Evolutionary conservation across 2,797 vertebrate species (phyloP).

Genomic region (Intellagama lesueurii): DNA sequence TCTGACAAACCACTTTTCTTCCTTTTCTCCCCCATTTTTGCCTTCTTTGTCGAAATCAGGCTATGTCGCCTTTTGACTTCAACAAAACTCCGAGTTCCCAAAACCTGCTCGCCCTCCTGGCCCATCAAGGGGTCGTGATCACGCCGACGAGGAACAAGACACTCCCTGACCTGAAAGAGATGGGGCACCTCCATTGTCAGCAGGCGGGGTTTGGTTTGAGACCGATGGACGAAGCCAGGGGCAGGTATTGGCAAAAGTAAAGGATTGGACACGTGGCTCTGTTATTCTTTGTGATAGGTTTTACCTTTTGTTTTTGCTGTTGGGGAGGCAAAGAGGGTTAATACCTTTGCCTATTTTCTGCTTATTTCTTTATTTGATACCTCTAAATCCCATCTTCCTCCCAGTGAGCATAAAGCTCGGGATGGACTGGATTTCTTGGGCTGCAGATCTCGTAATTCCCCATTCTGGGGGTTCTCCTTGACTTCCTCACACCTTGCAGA

Average conservation of each 20-base stretch:
- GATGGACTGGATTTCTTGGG: no score
- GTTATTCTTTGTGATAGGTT: background rate
- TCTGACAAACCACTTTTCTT: background rate
- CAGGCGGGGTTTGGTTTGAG: slow-evolving; percentile 73
- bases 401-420: no score
- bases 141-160: slow-evolving; percentile 82
- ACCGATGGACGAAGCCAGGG: slow-evolving; percentile 79
- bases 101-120: slow-evolving; percentile 84
- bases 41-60: slow-evolving; percentile 70
- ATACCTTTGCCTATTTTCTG: no score
- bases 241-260: slow-evolving; percentile 72
- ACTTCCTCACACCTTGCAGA: no score
- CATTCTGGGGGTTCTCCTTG: no score
- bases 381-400: no score
- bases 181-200: slow-evolving; percentile 78
- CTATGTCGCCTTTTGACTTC: slow-evolving; percentile 91
- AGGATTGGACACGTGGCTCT: background rate
- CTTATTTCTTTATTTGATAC: no score
- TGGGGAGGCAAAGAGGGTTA: no score
- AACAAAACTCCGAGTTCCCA: slow-evolving; percentile 91
- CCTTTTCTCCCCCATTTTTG: background rate
- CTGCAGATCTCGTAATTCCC: no score
- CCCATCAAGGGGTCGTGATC: slow-evolving; percentile 87
- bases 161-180: slow-evolving; percentile 83
- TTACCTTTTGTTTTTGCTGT: background rate